phyloP scores from a whole-genome alignment of 2,113 vertebrate genomes.

The Nannospalax galili region DNA sequence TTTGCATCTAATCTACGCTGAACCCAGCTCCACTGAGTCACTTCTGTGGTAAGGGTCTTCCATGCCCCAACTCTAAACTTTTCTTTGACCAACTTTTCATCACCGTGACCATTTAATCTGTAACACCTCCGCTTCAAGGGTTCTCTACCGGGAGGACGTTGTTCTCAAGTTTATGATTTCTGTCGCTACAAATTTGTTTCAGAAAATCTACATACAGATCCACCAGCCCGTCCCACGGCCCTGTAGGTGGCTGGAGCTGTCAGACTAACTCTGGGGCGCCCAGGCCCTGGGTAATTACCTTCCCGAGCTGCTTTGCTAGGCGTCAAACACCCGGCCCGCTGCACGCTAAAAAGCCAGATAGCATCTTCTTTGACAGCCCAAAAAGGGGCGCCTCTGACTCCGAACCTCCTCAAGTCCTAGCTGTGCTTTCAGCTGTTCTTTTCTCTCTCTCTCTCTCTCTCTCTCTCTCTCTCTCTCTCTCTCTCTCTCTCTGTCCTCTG shows the following conservation, averaged over 20 bases:
- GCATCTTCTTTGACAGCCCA: slow-evolving; percentile 86
- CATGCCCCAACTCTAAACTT: slow-evolving; percentile 5
- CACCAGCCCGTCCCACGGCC: slow-evolving; percentile 75
- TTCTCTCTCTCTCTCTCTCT: too few species aligned
- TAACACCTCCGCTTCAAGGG: not conserved
- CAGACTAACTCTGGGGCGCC: slow-evolving; percentile 86
- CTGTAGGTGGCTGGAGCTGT: slow-evolving; percentile 81
- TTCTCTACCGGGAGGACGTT: not conserved
- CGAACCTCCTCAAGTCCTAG: not conserved
- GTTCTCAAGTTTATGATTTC: not conserved
- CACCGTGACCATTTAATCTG: not conserved
- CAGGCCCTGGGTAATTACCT: slow-evolving; percentile 90
- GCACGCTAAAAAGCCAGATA: slow-evolving; percentile 89
- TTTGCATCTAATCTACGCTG: not conserved
- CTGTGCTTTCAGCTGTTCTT: not conserved
- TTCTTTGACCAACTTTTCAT: slow-evolving; percentile 62
- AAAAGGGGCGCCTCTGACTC: slow-evolving; percentile 5
- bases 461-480: too few species aligned
- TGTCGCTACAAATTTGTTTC: not conserved
- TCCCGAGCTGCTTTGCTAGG: slow-evolving; percentile 85
- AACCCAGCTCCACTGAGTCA: slow-evolving; percentile 34
- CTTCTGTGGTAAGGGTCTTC: not conserved
- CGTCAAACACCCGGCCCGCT: slow-evolving; percentile 84
- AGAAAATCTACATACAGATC: not conserved
- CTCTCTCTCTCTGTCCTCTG: too few species aligned